Evolutionary conservation across 2,797 vertebrate genomes (phyloP), one percentile per base, ranked within the genome.

Genomic region (Macrochelys suwanniensis): DNA sequence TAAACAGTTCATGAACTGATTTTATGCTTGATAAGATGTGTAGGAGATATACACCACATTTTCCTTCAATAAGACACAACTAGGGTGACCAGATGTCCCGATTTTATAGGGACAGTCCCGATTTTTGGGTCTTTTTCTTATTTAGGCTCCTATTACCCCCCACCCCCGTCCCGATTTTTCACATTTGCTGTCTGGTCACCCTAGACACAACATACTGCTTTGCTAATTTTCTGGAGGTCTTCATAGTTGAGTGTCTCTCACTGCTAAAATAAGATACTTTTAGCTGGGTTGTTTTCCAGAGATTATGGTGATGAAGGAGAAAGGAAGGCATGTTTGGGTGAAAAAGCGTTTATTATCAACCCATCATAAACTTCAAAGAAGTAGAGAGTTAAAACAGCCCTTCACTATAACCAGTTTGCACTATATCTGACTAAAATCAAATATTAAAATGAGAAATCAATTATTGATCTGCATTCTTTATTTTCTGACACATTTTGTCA

Each of bases 381-480:
- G 80, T 6, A 71, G 49, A 89, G 42, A 95, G 28, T 95, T 5
- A 89, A 85, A 96, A 97, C 94, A 76, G 37, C 78, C 71, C 89
- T 96, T 94, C 56, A 56, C 37, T 95, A n/a, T 51, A 90, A 97
- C n/a, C 76, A 68, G 79, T 95, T 89, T 97, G 92, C 33, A 51
- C 82, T 85, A 56, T 96, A 59, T 95, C 91, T 88, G 80, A 97
- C 87, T 96, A 89, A 84, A 85, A 92, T 98, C 96, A 98, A 98
- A 97, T 96, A 97, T 95, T 97, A 95, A 98, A 97, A 97, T 97
- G 80, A 93, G 87, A 97, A 96, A 97, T 97, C 95, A 96, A 95
- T 98, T 98, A 97, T 97, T 97, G 97, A 98, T 96, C 82, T 54
- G 74, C 33, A 91, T 96, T 97, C 88, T 96, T 96, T 97, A 95